These are phyloP conservation scores for Tupaia tana DNA, from an alignment of 2,113 vertebrate genomes.

Conservation along the genomic window DNA sequence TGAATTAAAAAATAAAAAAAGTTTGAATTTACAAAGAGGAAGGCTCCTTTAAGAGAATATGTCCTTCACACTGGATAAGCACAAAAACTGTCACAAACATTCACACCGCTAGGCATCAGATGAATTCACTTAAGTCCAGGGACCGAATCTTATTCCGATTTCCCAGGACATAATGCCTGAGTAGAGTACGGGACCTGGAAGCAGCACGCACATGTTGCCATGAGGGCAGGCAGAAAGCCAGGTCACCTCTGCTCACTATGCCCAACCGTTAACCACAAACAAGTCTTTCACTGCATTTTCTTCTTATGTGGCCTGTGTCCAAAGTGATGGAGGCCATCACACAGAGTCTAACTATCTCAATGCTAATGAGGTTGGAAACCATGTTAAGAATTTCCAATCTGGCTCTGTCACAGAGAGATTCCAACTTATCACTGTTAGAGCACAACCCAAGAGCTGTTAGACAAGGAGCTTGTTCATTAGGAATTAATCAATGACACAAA, in stretches of 20 bases:
- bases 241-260: not conserved
- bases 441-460: not conserved
- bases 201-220: rapidly evolving
- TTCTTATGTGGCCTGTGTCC: not conserved
- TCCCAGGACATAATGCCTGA: not conserved
- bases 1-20: not conserved
- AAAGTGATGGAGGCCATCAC: not conserved
- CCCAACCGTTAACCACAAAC: not conserved
- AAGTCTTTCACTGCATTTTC: not conserved
- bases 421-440: not conserved
- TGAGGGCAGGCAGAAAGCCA: not conserved
- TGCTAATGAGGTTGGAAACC: slow-evolving; percentile 7
- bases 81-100: not conserved
- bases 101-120: not conserved
- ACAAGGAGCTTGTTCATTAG: not conserved
- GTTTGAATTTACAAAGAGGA: not conserved
- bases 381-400: not conserved
- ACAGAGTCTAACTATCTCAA: slow-evolving; percentile 3
- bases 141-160: not conserved
- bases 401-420: not conserved
- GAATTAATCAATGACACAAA: not conserved
- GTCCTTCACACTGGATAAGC: not conserved
- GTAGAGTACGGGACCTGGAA: not conserved
- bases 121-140: not conserved
- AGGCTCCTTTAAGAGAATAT: not conserved